phyloP scores from a whole-genome alignment of 2,888 invertebrate genomes.

The Chrysolina haemoptera region DNA sequence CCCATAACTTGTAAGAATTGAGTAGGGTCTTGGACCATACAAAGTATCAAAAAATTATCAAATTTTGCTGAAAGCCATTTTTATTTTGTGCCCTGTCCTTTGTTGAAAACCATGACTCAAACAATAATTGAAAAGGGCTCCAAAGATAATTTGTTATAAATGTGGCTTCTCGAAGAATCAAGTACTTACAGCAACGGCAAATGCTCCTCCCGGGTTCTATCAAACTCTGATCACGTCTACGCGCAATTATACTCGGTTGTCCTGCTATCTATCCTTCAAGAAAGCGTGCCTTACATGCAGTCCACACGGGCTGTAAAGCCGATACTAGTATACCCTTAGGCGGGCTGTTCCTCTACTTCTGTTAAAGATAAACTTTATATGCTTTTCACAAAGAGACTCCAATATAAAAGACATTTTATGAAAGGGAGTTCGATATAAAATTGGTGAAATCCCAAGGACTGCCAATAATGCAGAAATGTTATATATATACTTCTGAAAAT shows the following conservation, averaged over 20 bases:
- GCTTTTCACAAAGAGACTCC: slow-evolving; percentile 3
- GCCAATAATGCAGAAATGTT: not conserved
- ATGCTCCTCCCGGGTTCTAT: slow-evolving; percentile 25
- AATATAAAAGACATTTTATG: slow-evolving; percentile 10
- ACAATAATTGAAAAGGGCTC: not conserved
- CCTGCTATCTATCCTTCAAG: slow-evolving; percentile 64
- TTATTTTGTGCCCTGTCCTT: too few species aligned
- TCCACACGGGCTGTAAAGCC: slow-evolving; percentile 20
- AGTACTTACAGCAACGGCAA: slow-evolving; percentile 20
- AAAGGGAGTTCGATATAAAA: slow-evolving; percentile 10
- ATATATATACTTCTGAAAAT: not conserved
- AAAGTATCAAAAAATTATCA: too few species aligned
- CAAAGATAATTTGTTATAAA: not conserved
- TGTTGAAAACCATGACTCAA: not conserved
- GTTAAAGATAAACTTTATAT: slow-evolving; percentile 18
- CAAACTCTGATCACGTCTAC: slow-evolving; percentile 61
- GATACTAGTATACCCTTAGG: slow-evolving; percentile 17
- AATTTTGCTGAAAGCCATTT: too few species aligned
- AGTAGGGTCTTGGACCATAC: too few species aligned
- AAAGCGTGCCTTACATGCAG: slow-evolving; percentile 61
- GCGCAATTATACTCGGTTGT: slow-evolving; percentile 64
- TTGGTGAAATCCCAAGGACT: not conserved
- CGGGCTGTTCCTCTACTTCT: slow-evolving; percentile 4
- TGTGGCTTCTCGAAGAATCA: slow-evolving; percentile 19
- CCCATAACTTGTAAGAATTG: too few species aligned